A percentile compares a stretch with the other conserved stretches of the same genome.
These are phyloP conservation scores for Drosophila orosa DNA, from an alignment of 1,140 invertebrate genomes.

Conservation along the genomic window DNA sequence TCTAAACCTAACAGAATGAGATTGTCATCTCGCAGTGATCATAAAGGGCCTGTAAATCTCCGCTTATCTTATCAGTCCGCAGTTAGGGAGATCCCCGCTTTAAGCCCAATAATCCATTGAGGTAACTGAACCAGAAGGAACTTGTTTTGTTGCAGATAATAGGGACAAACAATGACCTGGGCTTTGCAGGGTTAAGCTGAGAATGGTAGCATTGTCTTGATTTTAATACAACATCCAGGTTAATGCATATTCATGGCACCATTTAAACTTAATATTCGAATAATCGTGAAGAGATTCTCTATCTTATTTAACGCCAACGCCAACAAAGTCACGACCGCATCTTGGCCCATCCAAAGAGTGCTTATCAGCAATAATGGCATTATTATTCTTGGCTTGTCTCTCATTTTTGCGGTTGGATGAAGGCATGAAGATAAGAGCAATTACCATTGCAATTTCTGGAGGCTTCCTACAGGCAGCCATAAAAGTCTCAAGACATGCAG, in stretches of 20 bases:
- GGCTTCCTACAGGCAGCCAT: conserved; percentile 5
- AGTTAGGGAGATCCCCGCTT: neutral
- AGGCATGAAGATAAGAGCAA: conserved; percentile 26
- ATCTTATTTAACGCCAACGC: conserved; percentile 24
- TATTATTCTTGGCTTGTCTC: conserved; percentile 33
- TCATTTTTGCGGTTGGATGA: conserved; percentile 28
- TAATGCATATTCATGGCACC: conserved; percentile 3
- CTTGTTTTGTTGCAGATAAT: conserved; percentile 22
- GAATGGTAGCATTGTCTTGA: neutral
- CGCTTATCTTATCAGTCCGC: conserved; percentile 23
- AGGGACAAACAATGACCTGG: conserved; percentile 18
- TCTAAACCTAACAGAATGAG: conserved; percentile 10
- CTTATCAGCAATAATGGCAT: conserved; percentile 33
- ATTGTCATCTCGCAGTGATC: neutral
- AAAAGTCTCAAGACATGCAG: conserved; percentile 12
- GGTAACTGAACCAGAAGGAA: conserved; percentile 13
- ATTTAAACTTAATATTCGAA: conserved; percentile 25
- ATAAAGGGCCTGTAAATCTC: conserved; percentile 18
- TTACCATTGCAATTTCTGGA: conserved; percentile 36
- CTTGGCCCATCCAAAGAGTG: conserved; percentile 19
- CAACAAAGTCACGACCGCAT: conserved; percentile 41
- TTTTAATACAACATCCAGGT: neutral
- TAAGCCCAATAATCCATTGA: conserved; percentile 11
- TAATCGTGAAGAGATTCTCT: conserved; percentile 23
- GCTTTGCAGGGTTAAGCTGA: neutral